Percentiles rank a stretch among this genome's conserved stretches.
Conservation (phyloP, 2,797 vertebrate genomes). For the Syngnathus acus region DNA sequence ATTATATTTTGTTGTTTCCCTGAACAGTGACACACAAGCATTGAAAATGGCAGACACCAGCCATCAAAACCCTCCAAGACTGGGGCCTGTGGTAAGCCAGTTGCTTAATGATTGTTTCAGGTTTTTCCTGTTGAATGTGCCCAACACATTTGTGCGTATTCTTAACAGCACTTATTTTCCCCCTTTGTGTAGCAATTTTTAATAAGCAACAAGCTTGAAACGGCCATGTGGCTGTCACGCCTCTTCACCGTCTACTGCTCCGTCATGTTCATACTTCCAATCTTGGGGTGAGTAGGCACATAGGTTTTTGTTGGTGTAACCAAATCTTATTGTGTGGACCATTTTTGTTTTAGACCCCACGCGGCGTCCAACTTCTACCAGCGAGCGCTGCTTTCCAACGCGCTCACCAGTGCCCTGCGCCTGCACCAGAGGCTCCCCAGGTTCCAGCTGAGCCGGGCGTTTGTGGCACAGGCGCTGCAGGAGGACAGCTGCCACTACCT, state of each 20-base stretch:
- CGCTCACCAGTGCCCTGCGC: constrained; percentile 92
- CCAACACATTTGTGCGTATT: not conserved
- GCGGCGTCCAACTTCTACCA: constrained; percentile 97
- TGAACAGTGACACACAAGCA: constrained; percentile 5
- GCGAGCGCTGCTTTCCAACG: constrained; percentile 94
- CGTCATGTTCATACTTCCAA: constrained; percentile 90
- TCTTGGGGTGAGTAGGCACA: constrained; percentile 83
- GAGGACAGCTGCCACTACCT: constrained; percentile 99
- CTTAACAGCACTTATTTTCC: not conserved
- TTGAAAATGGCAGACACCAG: constrained; percentile 71
- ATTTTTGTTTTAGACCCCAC: constrained; percentile 73
- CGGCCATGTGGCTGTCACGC: constrained; percentile 97
- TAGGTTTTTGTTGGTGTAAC: not conserved
- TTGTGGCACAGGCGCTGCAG: constrained; percentile 88
- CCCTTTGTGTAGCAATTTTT: constrained; percentile 83
- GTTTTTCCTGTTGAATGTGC: not conserved
- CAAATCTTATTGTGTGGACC: not conserved
- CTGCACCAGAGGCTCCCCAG: constrained; percentile 91
- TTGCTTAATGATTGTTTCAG: not conserved
- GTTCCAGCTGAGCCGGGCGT: constrained; percentile 91
- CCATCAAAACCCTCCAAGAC: constrained; percentile 56
- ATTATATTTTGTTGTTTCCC: not conserved
- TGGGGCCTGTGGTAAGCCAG: constrained; percentile 62
- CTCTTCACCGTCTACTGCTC: constrained; percentile 97
- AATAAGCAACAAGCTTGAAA: constrained; percentile 92